Evolutionary conservation across 2,797 vertebrate genomes (phyloP).

Genomic region (Manis pentadactyla): DNA sequence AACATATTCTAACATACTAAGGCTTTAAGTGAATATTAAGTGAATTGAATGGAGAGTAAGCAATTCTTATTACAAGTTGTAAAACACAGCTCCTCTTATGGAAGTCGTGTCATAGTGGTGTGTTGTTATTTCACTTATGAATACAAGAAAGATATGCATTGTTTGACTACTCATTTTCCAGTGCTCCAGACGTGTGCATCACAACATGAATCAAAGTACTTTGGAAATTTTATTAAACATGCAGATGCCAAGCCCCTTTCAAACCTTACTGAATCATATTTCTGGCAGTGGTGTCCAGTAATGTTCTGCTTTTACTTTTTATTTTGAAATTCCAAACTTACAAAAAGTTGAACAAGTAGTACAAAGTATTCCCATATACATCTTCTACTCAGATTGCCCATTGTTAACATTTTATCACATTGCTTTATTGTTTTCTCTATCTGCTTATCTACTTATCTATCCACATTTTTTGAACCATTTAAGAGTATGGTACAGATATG

Average conservation of each 20-base stretch:
- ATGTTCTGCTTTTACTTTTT: constrained; percentile 32
- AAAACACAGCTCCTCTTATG: neutral
- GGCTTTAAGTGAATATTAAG: constrained; percentile 24
- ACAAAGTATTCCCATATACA: neutral
- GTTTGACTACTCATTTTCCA: neutral
- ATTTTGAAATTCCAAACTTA: constrained; percentile 40
- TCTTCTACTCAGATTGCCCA: neutral
- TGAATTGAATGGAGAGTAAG: neutral
- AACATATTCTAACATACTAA: neutral
- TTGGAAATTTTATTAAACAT: constrained; percentile 4
- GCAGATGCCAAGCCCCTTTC: neutral
- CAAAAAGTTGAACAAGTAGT: neutral
- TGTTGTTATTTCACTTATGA: constrained; percentile 39
- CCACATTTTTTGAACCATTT: neutral
- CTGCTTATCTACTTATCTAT: neutral
- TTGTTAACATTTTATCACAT: neutral
- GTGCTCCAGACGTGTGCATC: neutral
- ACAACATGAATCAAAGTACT: neutral
- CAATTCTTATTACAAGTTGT: neutral
- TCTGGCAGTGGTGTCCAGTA: neutral
- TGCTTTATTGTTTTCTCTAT: neutral
- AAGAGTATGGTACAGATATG: neutral
- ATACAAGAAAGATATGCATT: neutral
- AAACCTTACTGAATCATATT: neutral
- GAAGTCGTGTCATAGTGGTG: neutral